Percentiles rank a stretch among this genome's conserved stretches.
phyloP scores from a whole-genome alignment of 2,113 vertebrate genomes.

The Passerina amoena region DNA sequence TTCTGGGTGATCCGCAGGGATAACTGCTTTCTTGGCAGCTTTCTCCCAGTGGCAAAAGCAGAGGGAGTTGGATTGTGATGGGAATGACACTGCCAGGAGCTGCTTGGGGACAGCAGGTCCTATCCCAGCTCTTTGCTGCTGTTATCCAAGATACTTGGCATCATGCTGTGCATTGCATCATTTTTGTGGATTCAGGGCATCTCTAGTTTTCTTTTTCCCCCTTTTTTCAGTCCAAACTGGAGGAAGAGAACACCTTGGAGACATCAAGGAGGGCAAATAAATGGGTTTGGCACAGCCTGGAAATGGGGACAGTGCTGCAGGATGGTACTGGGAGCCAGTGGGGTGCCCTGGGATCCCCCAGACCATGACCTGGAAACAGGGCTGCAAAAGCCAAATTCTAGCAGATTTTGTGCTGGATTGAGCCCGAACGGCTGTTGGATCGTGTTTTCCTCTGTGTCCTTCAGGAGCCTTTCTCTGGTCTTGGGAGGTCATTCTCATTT shows the following conservation, averaged over 20 bases:
- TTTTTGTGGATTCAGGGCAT: neutral
- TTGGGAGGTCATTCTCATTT: neutral
- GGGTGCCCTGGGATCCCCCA: neutral
- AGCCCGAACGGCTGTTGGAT: fast-evolving
- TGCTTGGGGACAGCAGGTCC: neutral
- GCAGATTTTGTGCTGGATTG: neutral
- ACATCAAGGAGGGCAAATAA: neutral
- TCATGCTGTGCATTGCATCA: neutral
- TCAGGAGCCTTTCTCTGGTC: neutral
- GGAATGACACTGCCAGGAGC: neutral
- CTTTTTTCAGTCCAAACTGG: neutral
- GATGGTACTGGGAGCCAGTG: fast-evolving
- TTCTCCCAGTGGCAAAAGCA: neutral
- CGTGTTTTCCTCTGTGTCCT: fast-evolving
- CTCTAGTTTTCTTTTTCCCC: neutral
- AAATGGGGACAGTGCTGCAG: neutral
- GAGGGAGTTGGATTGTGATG: neutral
- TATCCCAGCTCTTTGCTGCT: neutral
- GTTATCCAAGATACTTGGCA: neutral
- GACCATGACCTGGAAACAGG: fast-evolving
- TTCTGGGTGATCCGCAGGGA: neutral
- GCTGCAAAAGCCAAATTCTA: neutral
- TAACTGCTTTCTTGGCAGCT: neutral
- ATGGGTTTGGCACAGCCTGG: neutral
- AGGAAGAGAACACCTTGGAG: neutral